Conservation (phyloP, 2,797 vertebrate genomes). For the Amblyraja radiata region DNA sequence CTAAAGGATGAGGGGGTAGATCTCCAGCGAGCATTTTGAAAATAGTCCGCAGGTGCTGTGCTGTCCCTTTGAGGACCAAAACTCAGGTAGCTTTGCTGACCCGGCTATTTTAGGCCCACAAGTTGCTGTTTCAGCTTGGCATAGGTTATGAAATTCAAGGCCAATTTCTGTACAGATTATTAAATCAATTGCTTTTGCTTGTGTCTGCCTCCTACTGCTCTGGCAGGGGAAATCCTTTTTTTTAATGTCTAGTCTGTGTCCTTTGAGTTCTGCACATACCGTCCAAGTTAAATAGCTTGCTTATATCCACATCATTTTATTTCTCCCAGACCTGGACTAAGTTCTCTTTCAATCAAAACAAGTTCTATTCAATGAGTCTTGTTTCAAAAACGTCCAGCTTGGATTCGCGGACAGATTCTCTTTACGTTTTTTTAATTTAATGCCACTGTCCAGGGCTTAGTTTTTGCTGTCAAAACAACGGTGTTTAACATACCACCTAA, state of each 20-base stretch:
- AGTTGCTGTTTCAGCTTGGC: neutral
- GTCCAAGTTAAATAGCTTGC: neutral
- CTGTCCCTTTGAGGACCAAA: neutral
- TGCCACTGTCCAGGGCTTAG: neutral
- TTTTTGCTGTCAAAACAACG: neutral
- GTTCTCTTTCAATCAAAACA: neutral
- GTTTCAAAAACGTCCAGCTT: neutral
- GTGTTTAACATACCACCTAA: neutral
- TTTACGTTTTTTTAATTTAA: neutral
- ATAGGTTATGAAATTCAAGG: neutral
- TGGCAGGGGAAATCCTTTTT: neutral
- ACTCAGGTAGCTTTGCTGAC: neutral
- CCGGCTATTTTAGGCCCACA: neutral
- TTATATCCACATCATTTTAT: neutral
- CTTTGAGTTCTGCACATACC: neutral
- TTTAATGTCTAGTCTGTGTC: conserved; percentile 14
- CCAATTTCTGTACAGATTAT: neutral
- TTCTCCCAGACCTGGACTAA: neutral
- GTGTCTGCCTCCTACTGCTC: conserved; percentile 24
- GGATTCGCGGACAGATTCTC: neutral
- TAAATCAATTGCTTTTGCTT: conserved; percentile 2
- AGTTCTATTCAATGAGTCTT: neutral
- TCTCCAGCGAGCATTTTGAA: neutral
- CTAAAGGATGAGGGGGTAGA: no score
- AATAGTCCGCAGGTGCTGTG: neutral